Percentiles rank a stretch among this genome's conserved stretches.
phyloP scores from a whole-genome alignment of 1,140 invertebrate genomes.

The Condylostylus longicornis region DNA sequence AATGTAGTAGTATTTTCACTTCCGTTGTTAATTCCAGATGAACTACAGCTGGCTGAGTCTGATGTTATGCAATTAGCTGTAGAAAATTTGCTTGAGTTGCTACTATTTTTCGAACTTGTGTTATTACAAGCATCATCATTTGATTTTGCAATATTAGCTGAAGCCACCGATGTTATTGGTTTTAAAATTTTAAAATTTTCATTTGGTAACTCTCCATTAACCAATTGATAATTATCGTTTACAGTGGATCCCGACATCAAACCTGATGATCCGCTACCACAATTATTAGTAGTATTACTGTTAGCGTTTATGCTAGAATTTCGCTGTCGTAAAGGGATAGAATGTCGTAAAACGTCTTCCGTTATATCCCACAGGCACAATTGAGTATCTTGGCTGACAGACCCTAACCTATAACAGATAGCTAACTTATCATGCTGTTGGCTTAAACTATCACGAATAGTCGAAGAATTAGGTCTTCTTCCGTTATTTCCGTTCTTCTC shows the following conservation, averaged over 20 bases:
- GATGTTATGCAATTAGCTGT: constrained; percentile 32
- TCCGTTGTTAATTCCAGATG: constrained; percentile 6
- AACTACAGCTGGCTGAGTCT: constrained; percentile 23
- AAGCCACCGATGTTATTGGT: constrained; percentile 10
- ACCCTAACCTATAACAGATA: constrained; percentile 78
- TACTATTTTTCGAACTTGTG: constrained; percentile 10
- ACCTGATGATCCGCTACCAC: constrained; percentile 20
- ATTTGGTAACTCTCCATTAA: background rate
- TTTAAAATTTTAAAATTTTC: constrained; percentile 1
- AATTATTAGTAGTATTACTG: constrained; percentile 22
- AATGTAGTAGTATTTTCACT: constrained; percentile 11
- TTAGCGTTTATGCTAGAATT: constrained; percentile 22
- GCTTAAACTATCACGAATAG: constrained; percentile 33
- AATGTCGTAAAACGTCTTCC: constrained; percentile 74
- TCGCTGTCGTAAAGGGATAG: constrained; percentile 32
- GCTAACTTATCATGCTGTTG: constrained; percentile 34
- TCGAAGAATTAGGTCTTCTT: constrained; percentile 37
- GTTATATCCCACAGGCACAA: constrained; percentile 97
- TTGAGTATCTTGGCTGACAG: constrained; percentile 95
- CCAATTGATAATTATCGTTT: constrained; percentile 12
- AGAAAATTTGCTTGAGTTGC: constrained; percentile 30
- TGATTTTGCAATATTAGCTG: constrained; percentile 10
- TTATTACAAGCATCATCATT: constrained; percentile 15
- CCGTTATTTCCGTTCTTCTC: constrained; percentile 29
- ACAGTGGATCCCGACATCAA: constrained; percentile 26